These are phyloP conservation scores for Eubasilissa splendida DNA, from an alignment of 2,888 invertebrate genomes.

Conservation along the genomic window DNA sequence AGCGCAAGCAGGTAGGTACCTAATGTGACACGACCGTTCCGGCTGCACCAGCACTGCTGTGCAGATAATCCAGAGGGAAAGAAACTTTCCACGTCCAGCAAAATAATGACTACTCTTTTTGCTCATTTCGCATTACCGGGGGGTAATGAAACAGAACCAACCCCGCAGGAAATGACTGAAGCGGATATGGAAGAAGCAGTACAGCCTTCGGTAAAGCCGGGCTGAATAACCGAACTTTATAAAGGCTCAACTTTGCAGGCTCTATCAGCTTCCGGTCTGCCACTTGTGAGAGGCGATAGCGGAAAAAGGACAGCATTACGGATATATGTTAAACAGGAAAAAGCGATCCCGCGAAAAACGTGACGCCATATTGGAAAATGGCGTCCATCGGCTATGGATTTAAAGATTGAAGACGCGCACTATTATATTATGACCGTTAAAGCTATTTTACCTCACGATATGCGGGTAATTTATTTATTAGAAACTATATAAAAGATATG, in stretches of 20 bases:
- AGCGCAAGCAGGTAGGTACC: too few species aligned
- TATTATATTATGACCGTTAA: too few species aligned
- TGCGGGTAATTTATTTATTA: too few species aligned
- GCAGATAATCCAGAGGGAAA: constrained; percentile 23
- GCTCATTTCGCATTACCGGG: constrained; percentile 49
- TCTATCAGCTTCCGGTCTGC: constrained; percentile 54
- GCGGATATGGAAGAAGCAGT: constrained; percentile 55
- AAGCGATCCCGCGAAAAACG: constrained; percentile 47
- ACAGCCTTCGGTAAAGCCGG: constrained; percentile 42
- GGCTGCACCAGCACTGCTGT: background rate
- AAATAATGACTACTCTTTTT: constrained; percentile 51
- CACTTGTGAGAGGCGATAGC: constrained; percentile 51
- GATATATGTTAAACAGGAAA: constrained; percentile 54
- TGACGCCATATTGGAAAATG: constrained; percentile 36
- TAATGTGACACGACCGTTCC: background rate
- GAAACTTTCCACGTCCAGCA: constrained; percentile 28
- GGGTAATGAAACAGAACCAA: constrained; percentile 44
- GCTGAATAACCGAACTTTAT: constrained; percentile 54
- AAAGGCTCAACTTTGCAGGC: constrained; percentile 53
- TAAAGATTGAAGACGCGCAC: background rate
- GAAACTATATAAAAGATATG: too few species aligned
- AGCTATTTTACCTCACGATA: too few species aligned
- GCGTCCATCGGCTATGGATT: constrained; percentile 21
- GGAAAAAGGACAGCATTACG: constrained; percentile 51
- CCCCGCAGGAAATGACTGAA: constrained; percentile 44